phyloP scores from a whole-genome alignment of 2,113 vertebrate genomes.

The Phrynocephalus versicolor region DNA sequence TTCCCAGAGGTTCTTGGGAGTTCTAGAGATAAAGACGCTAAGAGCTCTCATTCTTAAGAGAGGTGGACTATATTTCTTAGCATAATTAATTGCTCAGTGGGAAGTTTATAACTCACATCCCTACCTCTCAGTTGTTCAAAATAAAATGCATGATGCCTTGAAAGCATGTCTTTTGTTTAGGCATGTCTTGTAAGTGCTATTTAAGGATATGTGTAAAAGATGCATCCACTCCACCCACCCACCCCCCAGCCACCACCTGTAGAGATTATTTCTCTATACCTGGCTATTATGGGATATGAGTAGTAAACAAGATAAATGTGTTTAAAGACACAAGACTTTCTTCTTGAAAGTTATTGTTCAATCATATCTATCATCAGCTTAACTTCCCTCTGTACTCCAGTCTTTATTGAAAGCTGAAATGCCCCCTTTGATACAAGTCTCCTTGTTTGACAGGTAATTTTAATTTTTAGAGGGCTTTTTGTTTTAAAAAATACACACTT shows the following conservation, averaged over 20 bases:
- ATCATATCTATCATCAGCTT: not conserved
- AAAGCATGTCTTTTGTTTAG: not conserved
- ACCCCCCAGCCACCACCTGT: no score
- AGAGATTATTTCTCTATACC: not conserved
- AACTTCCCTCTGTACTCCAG: not conserved
- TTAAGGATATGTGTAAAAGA: not conserved
- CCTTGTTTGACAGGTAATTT: not conserved
- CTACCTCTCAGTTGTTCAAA: constrained; percentile 4
- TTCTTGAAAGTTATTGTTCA: not conserved
- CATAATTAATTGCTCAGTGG: not conserved
- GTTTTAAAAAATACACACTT: not conserved
- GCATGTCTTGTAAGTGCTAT: no score
- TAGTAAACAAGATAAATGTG: no score
- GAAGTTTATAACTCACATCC: constrained; percentile 7
- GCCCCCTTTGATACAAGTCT: not conserved
- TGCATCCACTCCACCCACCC: not conserved
- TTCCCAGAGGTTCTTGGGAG: constrained; percentile 22
- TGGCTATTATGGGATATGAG: not conserved
- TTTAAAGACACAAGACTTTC: no score
- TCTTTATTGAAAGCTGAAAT: not conserved
- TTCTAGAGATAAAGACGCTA: constrained; percentile 8
- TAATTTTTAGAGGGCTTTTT: not conserved
- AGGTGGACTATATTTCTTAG: constrained; percentile 4
- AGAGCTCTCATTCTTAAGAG: constrained; percentile 14
- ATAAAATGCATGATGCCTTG: not conserved